Conservation (phyloP, 2,113 vertebrate species). For the Toxostoma redivivum region DNA sequence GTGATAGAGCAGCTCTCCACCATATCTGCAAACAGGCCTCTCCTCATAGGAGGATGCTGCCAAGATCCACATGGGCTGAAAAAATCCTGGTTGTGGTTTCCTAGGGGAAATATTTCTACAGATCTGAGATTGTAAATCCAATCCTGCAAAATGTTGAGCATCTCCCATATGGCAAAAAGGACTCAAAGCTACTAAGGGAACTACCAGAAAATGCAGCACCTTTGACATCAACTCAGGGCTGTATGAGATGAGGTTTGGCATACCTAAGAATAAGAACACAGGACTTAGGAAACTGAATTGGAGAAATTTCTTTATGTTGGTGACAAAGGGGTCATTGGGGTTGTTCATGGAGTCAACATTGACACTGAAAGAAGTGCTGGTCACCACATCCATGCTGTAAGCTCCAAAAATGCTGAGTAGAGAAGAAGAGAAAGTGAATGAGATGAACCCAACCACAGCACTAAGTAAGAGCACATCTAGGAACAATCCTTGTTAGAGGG, state of each 20-base stretch:
- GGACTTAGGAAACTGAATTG: slow-evolving; percentile 68
- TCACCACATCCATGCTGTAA: slow-evolving; percentile 75
- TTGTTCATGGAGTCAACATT: slow-evolving; percentile 78
- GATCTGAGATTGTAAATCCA: neutral
- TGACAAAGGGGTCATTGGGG: slow-evolving; percentile 73
- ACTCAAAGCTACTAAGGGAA: neutral
- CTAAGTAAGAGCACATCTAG: neutral
- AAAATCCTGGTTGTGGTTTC: neutral
- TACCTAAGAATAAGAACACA: slow-evolving; percentile 64
- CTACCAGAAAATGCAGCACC: neutral
- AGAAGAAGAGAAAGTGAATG: neutral
- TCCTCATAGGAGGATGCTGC: neutral
- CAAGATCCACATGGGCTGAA: neutral
- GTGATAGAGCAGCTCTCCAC: neutral
- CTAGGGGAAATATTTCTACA: neutral
- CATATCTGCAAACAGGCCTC: neutral
- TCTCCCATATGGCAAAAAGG: neutral
- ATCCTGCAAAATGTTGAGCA: neutral
- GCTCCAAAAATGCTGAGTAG: slow-evolving; percentile 37
- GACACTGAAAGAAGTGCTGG: slow-evolving; percentile 79
- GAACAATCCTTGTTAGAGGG: neutral
- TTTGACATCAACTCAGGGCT: neutral
- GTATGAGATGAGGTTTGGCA: neutral
- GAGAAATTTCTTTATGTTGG: slow-evolving; percentile 76
- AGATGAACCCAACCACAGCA: neutral